Conservation (phyloP, 2,888 invertebrate species). For the Protophormia terraenovae region DNA sequence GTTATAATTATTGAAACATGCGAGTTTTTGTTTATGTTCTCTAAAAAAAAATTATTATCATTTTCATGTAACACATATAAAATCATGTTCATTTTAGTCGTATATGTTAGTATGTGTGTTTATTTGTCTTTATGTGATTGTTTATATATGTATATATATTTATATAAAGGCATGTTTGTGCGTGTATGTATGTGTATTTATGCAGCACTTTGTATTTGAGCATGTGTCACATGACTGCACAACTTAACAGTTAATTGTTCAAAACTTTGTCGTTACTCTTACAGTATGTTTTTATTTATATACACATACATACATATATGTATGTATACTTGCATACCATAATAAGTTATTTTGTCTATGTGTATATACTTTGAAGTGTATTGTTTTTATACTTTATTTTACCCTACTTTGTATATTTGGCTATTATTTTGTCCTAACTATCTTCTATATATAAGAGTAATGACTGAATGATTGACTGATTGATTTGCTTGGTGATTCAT, state of each 20-base stretch:
- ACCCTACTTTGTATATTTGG: not conserved
- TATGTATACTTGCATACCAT: not conserved
- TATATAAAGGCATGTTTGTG: not conserved
- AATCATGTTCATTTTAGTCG: conserved; percentile 9
- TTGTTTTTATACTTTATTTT: not conserved
- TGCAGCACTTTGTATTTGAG: conserved; percentile 50
- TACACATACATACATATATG: not conserved
- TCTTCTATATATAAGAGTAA: too few relatives aligned
- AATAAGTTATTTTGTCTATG: not conserved
- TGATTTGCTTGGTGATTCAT: too few relatives aligned
- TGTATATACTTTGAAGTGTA: not conserved
- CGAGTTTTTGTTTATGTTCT: conserved; percentile 29
- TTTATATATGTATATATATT: not conserved
- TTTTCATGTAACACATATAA: conserved; percentile 48
- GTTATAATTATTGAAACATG: conserved; percentile 48
- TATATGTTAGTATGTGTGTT: too few relatives aligned
- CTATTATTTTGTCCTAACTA: too few relatives aligned
- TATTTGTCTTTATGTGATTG: too few relatives aligned
- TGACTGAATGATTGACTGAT: too few relatives aligned
- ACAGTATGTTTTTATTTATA: too few relatives aligned
- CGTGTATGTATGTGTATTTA: not conserved
- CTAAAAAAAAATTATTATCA: conserved; percentile 52
- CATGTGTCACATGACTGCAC: conserved; percentile 64
- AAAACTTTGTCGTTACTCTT: conserved; percentile 60
- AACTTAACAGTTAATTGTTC: conserved; percentile 65